Percentiles rank a stretch among this genome's conserved stretches.
phyloP scores from a whole-genome alignment of 2,888 invertebrate genomes.

The Villa cingulata region DNA sequence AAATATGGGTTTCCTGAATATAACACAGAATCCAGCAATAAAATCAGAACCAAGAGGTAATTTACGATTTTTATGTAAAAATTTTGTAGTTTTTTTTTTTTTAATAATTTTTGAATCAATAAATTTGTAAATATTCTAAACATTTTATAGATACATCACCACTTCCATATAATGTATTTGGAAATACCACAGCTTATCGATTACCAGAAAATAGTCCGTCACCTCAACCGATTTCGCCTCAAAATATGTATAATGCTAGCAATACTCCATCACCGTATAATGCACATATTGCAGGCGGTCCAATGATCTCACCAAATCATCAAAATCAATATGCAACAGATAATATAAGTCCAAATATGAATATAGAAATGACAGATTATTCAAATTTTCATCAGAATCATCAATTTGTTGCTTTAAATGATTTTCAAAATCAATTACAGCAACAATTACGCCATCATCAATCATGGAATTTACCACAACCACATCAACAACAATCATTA shows the following conservation, averaged over 20 bases:
- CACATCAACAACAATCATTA: slow-evolving; percentile 9
- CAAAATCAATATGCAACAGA: slow-evolving; percentile 11
- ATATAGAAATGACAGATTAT: slow-evolving; percentile 6
- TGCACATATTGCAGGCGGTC: slow-evolving; percentile 15
- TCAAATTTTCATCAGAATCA: slow-evolving; percentile 15
- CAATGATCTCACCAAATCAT: slow-evolving; percentile 17
- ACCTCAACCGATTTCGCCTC: slow-evolving; percentile 32
- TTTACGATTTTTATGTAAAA: slow-evolving; percentile 4
- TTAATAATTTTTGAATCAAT: too few relatives aligned
- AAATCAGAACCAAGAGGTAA: slow-evolving; percentile 35
- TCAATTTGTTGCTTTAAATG: slow-evolving; percentile 16
- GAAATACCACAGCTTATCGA: slow-evolving; percentile 18
- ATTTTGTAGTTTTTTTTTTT: not conserved
- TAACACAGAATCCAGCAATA: slow-evolving; percentile 27
- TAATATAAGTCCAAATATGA: slow-evolving; percentile 11
- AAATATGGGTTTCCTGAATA: slow-evolving; percentile 25
- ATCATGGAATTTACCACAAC: slow-evolving; percentile 15
- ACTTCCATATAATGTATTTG: slow-evolving; percentile 27
- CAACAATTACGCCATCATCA: slow-evolving; percentile 17
- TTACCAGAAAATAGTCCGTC: slow-evolving; percentile 30
- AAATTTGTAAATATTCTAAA: too few relatives aligned
- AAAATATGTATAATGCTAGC: slow-evolving; percentile 25
- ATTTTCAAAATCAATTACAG: slow-evolving; percentile 20
- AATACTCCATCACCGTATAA: slow-evolving; percentile 31
- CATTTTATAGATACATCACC: slow-evolving; percentile 28